Conservation (phyloP, 23 tunicate genomes). For the Trididemnum nubilum region DNA sequence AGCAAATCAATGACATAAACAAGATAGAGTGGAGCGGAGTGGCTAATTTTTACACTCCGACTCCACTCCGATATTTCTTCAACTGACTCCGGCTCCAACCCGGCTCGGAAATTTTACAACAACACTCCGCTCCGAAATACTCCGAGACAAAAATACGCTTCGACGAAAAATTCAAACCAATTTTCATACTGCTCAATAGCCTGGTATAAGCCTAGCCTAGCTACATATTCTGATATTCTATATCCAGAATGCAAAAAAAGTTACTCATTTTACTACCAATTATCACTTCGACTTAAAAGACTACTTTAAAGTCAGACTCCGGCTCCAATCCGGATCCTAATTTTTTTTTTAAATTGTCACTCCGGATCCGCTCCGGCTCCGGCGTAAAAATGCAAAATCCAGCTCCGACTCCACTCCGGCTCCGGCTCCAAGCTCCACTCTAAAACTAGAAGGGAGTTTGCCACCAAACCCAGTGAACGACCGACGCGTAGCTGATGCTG, state of each 20-base stretch:
- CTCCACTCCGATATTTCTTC: neutral
- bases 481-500: no score
- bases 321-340: neutral
- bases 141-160: neutral
- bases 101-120: neutral
- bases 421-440: constrained; percentile 1
- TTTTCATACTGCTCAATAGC: no score
- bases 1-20: no score
- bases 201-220: no score
- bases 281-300: no score
- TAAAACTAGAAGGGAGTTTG: neutral
- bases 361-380: neutral
- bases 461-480: neutral
- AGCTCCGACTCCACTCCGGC: neutral
- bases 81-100: constrained; percentile 8
- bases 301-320: no score
- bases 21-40: neutral
- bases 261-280: no score
- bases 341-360: neutral
- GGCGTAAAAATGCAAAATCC: neutral
- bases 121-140: neutral
- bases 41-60: neutral
- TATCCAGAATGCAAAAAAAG: no score
- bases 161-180: no score
- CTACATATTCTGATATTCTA: no score